Percentiles rank a stretch among this genome's conserved stretches.
Conservation (phyloP, 2,113 vertebrate species). For the Chitala chitala region DNA sequence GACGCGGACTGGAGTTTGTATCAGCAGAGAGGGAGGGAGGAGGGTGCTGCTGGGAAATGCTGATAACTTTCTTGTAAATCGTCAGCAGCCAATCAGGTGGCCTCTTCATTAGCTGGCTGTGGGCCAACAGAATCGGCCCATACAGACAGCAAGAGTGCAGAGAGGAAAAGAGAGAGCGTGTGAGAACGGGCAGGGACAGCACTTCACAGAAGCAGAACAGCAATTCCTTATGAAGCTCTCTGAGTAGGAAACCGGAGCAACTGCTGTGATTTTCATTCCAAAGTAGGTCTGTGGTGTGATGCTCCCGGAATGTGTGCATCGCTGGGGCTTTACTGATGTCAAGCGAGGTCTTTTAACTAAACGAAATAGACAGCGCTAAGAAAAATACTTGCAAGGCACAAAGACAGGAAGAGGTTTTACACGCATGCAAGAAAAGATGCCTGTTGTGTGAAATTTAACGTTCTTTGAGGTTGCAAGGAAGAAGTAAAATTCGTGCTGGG, state of each 20-base stretch:
- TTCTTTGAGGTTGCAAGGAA: neutral
- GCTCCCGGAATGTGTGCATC: neutral
- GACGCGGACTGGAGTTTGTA: neutral
- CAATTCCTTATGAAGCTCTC: neutral
- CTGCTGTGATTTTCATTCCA: neutral
- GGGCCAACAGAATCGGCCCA: neutral
- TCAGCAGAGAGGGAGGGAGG: neutral
- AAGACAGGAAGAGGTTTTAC: neutral
- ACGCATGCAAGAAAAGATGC: neutral
- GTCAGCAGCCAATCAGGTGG: neutral
- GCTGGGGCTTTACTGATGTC: neutral
- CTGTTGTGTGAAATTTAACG: neutral
- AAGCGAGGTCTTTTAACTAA: neutral
- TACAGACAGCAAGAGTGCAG: neutral
- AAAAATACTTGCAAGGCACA: neutral
- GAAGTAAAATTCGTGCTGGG: neutral
- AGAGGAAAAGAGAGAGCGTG: neutral
- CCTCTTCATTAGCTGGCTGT: neutral
- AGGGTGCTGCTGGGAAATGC: constrained; percentile 18
- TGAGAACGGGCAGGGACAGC: neutral
- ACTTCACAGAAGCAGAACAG: neutral
- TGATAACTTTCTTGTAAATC: constrained; percentile 21
- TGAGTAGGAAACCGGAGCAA: neutral
- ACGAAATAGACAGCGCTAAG: neutral
- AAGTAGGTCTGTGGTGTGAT: neutral